phyloP scores from a whole-genome alignment of 2,113 vertebrate species.

The Siphamia tubifer region DNA sequence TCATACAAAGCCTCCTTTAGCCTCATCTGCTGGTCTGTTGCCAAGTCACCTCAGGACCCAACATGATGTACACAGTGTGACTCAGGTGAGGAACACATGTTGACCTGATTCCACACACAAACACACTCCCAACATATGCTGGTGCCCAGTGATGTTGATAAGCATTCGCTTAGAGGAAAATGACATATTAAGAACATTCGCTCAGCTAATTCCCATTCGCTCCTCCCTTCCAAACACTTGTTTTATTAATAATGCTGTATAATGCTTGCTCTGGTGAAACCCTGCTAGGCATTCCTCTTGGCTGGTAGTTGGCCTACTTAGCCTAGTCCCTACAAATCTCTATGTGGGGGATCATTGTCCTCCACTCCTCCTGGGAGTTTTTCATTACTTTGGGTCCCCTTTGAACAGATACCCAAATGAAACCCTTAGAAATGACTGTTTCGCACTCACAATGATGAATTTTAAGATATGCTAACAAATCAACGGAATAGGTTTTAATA shows the following conservation, averaged over 20 bases:
- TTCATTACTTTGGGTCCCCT: slow-evolving; percentile 41
- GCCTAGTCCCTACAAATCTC: not conserved
- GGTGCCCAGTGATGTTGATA: not conserved
- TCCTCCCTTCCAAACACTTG: not conserved
- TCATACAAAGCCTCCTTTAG: slow-evolving; percentile 67
- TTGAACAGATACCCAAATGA: slow-evolving; percentile 50
- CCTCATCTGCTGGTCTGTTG: not conserved
- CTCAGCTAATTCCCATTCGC: not conserved
- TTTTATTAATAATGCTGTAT: slow-evolving; percentile 48
- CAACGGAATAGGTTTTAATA: not conserved
- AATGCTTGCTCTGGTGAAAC: slow-evolving; percentile 37
- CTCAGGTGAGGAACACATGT: slow-evolving; percentile 59
- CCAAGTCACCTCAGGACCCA: slow-evolving; percentile 40
- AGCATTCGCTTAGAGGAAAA: not conserved
- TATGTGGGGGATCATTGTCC: slow-evolving; percentile 54
- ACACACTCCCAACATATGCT: not conserved
- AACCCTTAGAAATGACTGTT: slow-evolving; percentile 19
- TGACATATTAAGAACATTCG: not conserved
- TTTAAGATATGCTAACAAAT: not conserved
- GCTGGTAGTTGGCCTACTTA: slow-evolving; percentile 53
- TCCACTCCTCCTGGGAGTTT: slow-evolving; percentile 19
- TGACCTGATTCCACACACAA: slow-evolving; percentile 25
- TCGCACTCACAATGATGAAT: not conserved
- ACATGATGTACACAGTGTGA: slow-evolving; percentile 44
- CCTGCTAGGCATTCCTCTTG: slow-evolving; percentile 33